These are phyloP conservation scores for Drosophila subsilvestris DNA, from an alignment of 2,888 invertebrate species.

Conservation along the genomic window DNA sequence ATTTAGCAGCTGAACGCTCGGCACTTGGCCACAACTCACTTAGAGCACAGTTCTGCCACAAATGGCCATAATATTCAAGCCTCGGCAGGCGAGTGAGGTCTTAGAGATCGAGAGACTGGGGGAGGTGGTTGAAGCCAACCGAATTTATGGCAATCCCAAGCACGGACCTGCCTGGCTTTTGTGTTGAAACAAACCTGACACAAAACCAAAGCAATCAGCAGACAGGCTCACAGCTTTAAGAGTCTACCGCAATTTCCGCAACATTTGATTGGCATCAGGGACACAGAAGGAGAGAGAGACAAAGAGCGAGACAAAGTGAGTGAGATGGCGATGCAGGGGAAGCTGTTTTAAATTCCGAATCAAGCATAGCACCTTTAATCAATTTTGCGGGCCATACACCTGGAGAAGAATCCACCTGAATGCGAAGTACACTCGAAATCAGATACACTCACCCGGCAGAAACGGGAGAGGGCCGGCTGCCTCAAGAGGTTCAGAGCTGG, in stretches of 20 bases:
- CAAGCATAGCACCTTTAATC: slow-evolving; percentile 62
- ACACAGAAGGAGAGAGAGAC: background rate
- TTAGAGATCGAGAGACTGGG: background rate
- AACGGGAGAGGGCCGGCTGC: background rate
- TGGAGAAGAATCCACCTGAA: slow-evolving; percentile 12
- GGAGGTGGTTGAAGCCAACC: slow-evolving; percentile 13
- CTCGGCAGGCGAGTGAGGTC: slow-evolving; percentile 7
- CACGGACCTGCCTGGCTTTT: slow-evolving; percentile 11
- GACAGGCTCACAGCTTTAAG: slow-evolving; percentile 43
- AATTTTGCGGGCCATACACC: slow-evolving; percentile 29
- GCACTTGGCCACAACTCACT: slow-evolving; percentile 74
- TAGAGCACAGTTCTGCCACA: slow-evolving; percentile 61
- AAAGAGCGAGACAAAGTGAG: background rate
- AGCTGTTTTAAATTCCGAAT: slow-evolving; percentile 66
- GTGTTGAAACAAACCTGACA: slow-evolving; percentile 33
- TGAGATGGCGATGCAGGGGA: too few species aligned
- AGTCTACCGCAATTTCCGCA: slow-evolving; percentile 71
- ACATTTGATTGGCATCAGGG: slow-evolving; percentile 57
- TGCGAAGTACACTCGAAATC: slow-evolving; percentile 34
- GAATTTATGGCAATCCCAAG: slow-evolving; percentile 58
- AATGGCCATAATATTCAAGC: slow-evolving; percentile 59
- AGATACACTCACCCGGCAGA: slow-evolving; percentile 40
- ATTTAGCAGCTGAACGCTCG: slow-evolving; percentile 61
- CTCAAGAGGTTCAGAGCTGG: slow-evolving; percentile 5
- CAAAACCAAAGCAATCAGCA: slow-evolving; percentile 61